A percentile compares a stretch with the other conserved stretches of the same genome.
These are phyloP conservation scores for Rhamphomyia laevipes DNA, from an alignment of 2,888 invertebrate genomes.

Conservation along the genomic window DNA sequence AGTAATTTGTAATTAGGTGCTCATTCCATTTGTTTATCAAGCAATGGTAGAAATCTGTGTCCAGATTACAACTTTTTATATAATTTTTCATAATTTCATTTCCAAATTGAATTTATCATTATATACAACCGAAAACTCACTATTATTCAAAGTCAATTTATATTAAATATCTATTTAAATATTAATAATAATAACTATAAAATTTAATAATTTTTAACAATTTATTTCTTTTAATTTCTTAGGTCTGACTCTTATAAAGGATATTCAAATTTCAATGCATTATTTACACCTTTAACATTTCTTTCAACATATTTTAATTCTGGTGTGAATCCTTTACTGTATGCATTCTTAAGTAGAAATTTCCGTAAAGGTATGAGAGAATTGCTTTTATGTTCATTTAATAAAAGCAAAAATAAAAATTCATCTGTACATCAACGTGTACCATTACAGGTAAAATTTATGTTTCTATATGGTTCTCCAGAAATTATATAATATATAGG, in stretches of 20 bases:
- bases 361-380: constrained; percentile 79
- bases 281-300: constrained; percentile 75
- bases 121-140: no score
- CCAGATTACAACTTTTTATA: no score
- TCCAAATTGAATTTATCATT: no score
- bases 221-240: constrained; percentile 5
- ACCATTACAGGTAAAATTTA: constrained; percentile 31
- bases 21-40: no score
- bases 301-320: constrained; percentile 83
- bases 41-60: no score
- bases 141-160: no score
- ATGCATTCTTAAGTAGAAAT: constrained; percentile 73
- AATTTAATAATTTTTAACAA: no score
- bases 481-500: no score
- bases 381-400: constrained; percentile 51
- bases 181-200: no score
- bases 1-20: no score
- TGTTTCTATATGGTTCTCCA: neutral
- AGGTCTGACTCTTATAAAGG: constrained; percentile 54
- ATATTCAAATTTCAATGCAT: constrained; percentile 59
- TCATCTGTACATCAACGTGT: constrained; percentile 34
- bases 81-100: no score
- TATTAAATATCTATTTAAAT: no score
- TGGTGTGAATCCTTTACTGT: constrained; percentile 79
- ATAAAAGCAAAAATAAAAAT: constrained; percentile 35